Evolutionary conservation across 2,888 invertebrate genomes (phyloP).

Genomic region (Aspidiotus destructor): DNA sequence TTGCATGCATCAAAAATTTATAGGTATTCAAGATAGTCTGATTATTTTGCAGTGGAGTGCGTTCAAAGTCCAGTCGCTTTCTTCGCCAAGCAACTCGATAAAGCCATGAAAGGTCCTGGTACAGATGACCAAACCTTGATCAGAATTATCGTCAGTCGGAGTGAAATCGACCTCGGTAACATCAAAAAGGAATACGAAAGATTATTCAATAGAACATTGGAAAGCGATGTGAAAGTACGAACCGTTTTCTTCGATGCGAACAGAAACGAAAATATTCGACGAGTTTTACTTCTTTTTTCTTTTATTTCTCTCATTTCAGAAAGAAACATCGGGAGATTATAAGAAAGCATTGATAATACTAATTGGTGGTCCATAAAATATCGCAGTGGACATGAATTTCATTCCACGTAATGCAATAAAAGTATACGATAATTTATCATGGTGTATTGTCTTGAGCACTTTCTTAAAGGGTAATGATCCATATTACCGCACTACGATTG

Average conservation of each 20-base stretch:
- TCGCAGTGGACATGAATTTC: not conserved
- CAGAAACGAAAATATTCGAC: not conserved
- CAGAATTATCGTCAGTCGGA: conserved; percentile 46
- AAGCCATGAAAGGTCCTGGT: conserved; percentile 47
- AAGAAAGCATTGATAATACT: conserved; percentile 30
- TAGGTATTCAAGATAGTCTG: not conserved
- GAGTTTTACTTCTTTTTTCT: not conserved
- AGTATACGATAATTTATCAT: no score
- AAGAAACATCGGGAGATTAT: conserved; percentile 33
- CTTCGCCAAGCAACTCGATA: conserved; percentile 46
- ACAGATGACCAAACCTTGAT: conserved; percentile 48
- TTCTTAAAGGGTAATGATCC: no score
- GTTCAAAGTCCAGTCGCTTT: conserved; percentile 54
- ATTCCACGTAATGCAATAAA: not conserved
- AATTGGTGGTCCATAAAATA: conserved; percentile 23
- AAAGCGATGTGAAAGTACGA: conserved; percentile 54
- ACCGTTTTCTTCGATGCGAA: not conserved
- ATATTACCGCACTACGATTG: no score
- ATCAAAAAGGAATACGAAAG: conserved; percentile 46
- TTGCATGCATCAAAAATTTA: not conserved
- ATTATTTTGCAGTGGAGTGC: conserved; percentile 53
- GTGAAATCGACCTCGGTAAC: conserved; percentile 46
- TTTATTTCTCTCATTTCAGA: conserved; percentile 29
- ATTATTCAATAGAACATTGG: conserved; percentile 43
- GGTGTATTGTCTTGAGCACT: no score